Evolutionary conservation across 2,888 invertebrate genomes (phyloP).

Genomic region (Deilephila porcellus): DNA sequence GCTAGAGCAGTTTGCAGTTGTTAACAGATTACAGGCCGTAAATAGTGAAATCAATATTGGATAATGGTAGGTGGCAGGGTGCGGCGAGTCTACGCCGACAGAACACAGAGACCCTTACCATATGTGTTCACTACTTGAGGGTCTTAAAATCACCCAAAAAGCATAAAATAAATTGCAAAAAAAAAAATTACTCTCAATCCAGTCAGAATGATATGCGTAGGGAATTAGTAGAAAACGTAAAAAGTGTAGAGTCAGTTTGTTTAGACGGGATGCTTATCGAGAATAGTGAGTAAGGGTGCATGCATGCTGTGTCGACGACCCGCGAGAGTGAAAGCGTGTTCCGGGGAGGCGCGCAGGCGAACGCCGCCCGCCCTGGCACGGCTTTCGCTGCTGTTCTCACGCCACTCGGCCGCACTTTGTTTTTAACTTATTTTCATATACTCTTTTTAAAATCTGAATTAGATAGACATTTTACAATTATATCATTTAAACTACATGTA

Average conservation of each 20-base stretch:
- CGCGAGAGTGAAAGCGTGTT: constrained; percentile 82
- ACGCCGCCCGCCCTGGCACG: constrained; percentile 73
- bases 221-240: constrained; percentile 31
- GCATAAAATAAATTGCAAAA: too few species aligned
- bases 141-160: constrained; percentile 29
- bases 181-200: too few species aligned
- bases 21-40: constrained; percentile 75
- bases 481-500: neutral
- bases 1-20: constrained; percentile 57
- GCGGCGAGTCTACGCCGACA: constrained; percentile 53
- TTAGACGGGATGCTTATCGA: constrained; percentile 46
- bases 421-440: constrained; percentile 69
- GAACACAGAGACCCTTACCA: constrained; percentile 64
- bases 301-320: constrained; percentile 80
- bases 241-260: neutral
- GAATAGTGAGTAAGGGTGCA: constrained; percentile 69
- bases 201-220: neutral
- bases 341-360: constrained; percentile 70
- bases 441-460: constrained; percentile 39
- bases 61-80: constrained; percentile 72
- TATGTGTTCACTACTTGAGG: constrained; percentile 34
- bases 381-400: constrained; percentile 83
- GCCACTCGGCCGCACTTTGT: constrained; percentile 69
- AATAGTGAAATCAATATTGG: constrained; percentile 82
- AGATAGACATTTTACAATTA: constrained; percentile 27